phyloP scores from a whole-genome alignment of 2,797 vertebrate species.

The Ptychobarbus kaznakovi region DNA sequence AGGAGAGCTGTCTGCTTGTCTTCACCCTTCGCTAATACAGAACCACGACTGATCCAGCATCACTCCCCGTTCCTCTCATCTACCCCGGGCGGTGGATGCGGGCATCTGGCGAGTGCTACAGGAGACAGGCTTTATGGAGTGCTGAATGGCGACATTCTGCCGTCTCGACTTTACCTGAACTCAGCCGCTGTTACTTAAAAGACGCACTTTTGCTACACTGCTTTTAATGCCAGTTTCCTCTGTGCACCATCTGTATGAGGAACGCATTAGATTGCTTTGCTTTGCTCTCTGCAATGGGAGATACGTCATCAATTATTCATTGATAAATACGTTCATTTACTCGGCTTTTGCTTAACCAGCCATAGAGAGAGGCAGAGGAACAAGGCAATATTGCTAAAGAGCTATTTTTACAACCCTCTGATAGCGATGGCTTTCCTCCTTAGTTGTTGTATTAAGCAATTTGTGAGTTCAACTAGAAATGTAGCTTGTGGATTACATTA shows the following conservation, averaged over 20 bases:
- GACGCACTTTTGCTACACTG: background rate
- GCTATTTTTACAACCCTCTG: conserved; percentile 52
- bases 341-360: conserved; percentile 47
- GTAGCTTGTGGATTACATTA: conserved; percentile 22
- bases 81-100: background rate
- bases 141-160: background rate
- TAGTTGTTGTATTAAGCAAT: conserved; percentile 42
- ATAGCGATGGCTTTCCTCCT: conserved; percentile 45
- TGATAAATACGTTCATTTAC: conserved; percentile 59
- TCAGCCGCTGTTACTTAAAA: background rate
- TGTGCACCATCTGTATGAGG: conserved; percentile 10
- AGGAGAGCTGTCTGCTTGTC: conserved; percentile 42
- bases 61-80: conserved; percentile 1
- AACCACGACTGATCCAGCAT: conserved; percentile 1
- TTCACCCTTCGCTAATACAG: conserved; percentile 26
- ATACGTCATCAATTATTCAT: conserved; percentile 61
- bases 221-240: conserved; percentile 25
- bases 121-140: background rate
- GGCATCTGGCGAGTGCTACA: conserved; percentile 7
- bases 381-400: conserved; percentile 26
- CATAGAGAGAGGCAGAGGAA: conserved; percentile 20
- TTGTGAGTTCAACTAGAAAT: conserved; percentile 31
- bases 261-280: conserved; percentile 42
- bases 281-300: conserved; percentile 41
- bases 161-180: background rate